These are phyloP conservation scores for Leptoclinus maculatus DNA, from an alignment of 2,797 vertebrate genomes.

Conservation along the genomic window DNA sequence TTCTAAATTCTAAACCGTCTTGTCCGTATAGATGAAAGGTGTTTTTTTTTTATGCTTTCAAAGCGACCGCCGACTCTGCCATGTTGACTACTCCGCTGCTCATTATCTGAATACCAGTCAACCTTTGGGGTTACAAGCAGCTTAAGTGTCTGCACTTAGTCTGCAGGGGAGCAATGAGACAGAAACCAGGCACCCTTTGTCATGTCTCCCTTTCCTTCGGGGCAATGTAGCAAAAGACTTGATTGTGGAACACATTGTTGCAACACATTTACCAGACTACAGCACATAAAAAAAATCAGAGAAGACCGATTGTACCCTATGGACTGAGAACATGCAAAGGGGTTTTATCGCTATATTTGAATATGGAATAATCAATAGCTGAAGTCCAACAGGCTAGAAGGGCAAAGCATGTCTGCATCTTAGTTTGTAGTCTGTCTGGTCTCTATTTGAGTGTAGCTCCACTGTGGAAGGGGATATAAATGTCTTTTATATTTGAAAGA, in stretches of 20 bases:
- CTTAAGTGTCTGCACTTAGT: constrained; percentile 55
- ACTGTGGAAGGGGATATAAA: not conserved
- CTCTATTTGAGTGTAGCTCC: not conserved
- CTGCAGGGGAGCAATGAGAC: constrained; percentile 30
- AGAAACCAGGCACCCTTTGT: constrained; percentile 42
- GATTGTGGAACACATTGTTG: constrained; percentile 23
- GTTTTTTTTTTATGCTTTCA: constrained; percentile 55
- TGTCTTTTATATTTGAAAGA: not conserved
- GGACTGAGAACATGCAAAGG: not conserved
- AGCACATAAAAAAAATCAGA: not conserved
- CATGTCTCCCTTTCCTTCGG: constrained; percentile 11
- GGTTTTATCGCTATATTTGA: not conserved
- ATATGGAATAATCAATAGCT: not conserved
- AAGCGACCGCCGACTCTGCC: constrained; percentile 27
- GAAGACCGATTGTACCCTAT: not conserved
- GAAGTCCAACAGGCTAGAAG: not conserved
- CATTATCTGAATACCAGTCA: constrained; percentile 63
- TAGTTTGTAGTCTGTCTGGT: not conserved
- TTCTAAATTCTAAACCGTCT: constrained; percentile 37
- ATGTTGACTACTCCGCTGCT: constrained; percentile 47
- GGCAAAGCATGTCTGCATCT: not conserved
- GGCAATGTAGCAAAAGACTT: not conserved
- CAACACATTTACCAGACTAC: not conserved
- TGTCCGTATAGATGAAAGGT: constrained; percentile 50
- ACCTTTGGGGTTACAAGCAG: constrained; percentile 64